Base-by-base conservation (phyloP, 1,140 invertebrate genomes). In the Drosophila biarmipes region DNA sequence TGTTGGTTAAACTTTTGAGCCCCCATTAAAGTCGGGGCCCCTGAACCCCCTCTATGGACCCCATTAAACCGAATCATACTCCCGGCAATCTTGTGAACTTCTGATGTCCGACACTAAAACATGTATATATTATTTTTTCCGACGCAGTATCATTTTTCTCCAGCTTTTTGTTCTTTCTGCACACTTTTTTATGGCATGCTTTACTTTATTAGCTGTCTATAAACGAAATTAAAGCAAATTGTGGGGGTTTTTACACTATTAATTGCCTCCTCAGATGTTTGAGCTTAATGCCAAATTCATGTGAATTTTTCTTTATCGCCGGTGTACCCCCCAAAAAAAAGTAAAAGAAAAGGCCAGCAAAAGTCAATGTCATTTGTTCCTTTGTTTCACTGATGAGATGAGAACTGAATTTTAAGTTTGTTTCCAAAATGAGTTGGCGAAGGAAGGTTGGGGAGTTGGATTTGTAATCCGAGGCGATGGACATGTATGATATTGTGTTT, bases 381-480 rank as follows among this genome's bases (percentile, higher is more conserved):
- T 69, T 69, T 69, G 66, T 69, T 69, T 68, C 42, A 15, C 21
- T 55, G 8, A 21, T 27, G 40, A 46, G 66, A 69, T 69, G 63
- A 69, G 66, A 69, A 69, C 66, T 69, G 66, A 69, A 69, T 69
- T 69, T 56, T 69, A 55, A 69, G 55, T 69, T 69, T 27, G 35
- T 51, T 67, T 67, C 24, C 59, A 67, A 67, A 69, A 19, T 37
- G 34, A 69, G 40, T 27, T 54, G 34, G 19, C 19, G 14, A 8
- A 11, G 42, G 34, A 56, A 46, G 48, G 48, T 56, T 54, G 34
- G 38, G 27, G 12, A 15, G 35, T 17, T 42, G 59, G 46, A 43
- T 64, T 19, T 42, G 35, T 64, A 52, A 67, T 67, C 63, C 34
- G 19, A 7, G 19, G 43, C 11, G 29, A 64, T 64, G 40, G 57